phyloP scores from a whole-genome alignment of 2,888 invertebrate species.

The Cephus pygmeus region DNA sequence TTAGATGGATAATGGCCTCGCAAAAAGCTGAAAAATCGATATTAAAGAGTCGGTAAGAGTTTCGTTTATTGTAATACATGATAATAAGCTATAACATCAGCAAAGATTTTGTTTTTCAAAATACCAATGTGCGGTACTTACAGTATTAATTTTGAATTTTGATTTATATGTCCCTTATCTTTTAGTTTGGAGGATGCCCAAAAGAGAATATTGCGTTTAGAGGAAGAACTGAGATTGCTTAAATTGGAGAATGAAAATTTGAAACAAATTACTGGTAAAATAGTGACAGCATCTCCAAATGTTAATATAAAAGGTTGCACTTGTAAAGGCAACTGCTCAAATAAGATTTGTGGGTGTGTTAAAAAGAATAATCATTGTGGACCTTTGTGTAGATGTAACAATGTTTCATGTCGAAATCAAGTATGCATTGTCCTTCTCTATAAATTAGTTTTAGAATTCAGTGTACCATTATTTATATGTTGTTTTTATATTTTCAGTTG shows the following conservation, averaged over 20 bases:
- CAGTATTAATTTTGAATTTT: not conserved
- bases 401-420: not conserved
- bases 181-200: not conserved
- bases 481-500: not conserved
- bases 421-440: not conserved
- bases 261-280: not conserved
- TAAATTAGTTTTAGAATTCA: not conserved
- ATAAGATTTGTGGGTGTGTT: not conserved
- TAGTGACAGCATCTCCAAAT: not conserved
- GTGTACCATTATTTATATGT: not conserved
- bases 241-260: not conserved
- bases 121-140: not conserved
- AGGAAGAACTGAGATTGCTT: not conserved
- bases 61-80: not conserved
- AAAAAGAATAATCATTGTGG: not conserved
- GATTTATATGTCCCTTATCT: not conserved
- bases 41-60: not conserved
- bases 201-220: not conserved
- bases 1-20: not conserved
- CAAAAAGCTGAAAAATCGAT: not conserved
- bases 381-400: not conserved
- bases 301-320: not conserved
- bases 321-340: not conserved
- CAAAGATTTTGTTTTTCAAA: not conserved
- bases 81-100: not conserved